These are phyloP conservation scores for Urocynchramus pylzowi DNA, from an alignment of 2,113 vertebrate genomes.

Conservation along the genomic window DNA sequence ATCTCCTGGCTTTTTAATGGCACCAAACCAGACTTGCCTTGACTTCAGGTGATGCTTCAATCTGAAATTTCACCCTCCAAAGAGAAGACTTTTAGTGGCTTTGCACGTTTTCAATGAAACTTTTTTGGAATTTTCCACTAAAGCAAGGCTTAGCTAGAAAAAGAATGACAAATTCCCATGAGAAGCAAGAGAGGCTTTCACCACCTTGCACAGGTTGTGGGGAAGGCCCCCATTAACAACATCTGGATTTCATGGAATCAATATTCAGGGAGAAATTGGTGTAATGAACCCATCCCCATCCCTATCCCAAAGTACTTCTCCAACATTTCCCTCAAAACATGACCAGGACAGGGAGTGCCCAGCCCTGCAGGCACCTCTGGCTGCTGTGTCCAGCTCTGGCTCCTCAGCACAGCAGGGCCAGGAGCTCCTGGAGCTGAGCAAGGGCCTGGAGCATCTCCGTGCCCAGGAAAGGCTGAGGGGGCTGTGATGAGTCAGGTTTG, in stretches of 20 bases:
- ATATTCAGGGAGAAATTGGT: background rate
- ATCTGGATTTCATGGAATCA: background rate
- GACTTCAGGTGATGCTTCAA: background rate
- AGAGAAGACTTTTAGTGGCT: background rate
- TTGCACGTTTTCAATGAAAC: background rate
- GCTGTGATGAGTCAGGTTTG: background rate
- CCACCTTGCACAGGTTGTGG: background rate
- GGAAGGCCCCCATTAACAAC: background rate
- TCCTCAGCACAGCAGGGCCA: background rate
- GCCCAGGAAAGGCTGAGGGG: background rate
- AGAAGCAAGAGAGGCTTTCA: background rate
- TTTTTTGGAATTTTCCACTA: background rate
- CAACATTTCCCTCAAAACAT: background rate
- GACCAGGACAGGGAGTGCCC: background rate
- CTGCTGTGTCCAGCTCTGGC: background rate
- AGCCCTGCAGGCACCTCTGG: background rate
- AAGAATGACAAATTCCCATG: background rate
- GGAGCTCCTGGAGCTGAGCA: background rate
- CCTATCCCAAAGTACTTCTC: background rate
- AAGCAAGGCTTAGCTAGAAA: background rate
- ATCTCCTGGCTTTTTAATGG: background rate
- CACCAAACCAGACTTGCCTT: background rate
- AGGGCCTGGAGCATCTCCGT: background rate
- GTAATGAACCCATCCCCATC: background rate
- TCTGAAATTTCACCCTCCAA: background rate